Conservation (phyloP, 2,113 vertebrate species). For the Callipepla squamata region DNA sequence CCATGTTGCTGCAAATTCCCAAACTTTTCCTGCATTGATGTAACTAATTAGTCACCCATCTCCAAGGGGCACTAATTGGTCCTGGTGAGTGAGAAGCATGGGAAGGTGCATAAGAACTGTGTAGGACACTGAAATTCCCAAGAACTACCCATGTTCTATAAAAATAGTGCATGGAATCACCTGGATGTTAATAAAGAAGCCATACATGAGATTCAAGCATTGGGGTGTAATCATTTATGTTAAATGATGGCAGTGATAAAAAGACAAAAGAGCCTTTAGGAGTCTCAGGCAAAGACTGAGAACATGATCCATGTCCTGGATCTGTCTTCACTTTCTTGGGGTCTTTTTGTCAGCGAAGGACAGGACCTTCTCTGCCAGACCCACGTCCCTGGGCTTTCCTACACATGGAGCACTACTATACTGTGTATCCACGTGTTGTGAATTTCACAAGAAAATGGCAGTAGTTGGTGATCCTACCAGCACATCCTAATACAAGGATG, state of each 20-base stretch:
- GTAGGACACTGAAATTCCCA: not conserved
- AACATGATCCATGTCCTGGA: not conserved
- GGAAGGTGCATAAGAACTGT: accelerated
- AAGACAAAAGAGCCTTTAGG: not conserved
- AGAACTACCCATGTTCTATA: not conserved
- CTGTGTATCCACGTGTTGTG: accelerated
- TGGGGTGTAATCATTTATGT: not conserved
- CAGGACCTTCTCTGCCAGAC: not conserved
- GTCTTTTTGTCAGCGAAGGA: not conserved
- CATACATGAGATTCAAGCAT: not conserved
- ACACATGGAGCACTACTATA: accelerated
- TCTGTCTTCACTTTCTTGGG: not conserved
- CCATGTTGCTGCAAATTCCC: not conserved
- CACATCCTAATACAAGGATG: not conserved
- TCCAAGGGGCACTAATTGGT: accelerated
- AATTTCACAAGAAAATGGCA: not conserved
- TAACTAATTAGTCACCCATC: not conserved
- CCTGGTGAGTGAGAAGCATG: not conserved
- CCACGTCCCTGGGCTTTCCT: not conserved
- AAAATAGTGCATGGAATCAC: accelerated
- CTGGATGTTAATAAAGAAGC: not conserved
- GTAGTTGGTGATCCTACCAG: not conserved
- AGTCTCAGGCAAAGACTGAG: not conserved
- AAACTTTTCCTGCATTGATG: not conserved
- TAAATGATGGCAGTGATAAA: not conserved